phyloP scores from a whole-genome alignment of 2,797 vertebrate species.

The Avahi laniger region DNA sequence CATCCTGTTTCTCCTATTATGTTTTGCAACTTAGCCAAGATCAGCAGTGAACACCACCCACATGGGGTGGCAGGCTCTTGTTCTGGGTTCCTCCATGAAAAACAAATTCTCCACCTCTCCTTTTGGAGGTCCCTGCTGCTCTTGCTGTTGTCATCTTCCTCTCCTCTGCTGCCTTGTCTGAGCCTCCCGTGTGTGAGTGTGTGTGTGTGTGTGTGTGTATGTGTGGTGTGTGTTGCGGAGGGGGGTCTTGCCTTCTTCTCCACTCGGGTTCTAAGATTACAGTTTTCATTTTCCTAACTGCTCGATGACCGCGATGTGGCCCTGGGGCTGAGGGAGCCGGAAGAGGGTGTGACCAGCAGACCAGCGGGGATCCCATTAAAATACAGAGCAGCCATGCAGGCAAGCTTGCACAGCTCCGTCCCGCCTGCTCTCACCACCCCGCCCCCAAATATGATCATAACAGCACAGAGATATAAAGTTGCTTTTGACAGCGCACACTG shows the following conservation, averaged over 20 bases:
- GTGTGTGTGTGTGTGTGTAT: not conserved
- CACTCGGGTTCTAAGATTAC: constrained; percentile 64
- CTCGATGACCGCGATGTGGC: constrained; percentile 58
- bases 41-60: not conserved
- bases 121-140: not conserved
- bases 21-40: not conserved
- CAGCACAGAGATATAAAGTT: constrained; percentile 67
- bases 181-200: not conserved
- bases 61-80: not conserved
- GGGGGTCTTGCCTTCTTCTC: constrained; percentile 29
- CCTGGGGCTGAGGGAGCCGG: not conserved
- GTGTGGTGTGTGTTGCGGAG: not conserved
- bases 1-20: not conserved
- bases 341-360: constrained; percentile 60
- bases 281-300: constrained; percentile 70
- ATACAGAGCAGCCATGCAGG: constrained; percentile 52
- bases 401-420: constrained; percentile 49
- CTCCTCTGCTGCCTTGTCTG: constrained; percentile 14
- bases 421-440: not conserved
- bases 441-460: constrained; percentile 65
- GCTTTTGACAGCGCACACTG: constrained; percentile 64
- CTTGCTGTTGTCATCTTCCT: not conserved
- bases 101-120: not conserved
- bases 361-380: constrained; percentile 72
- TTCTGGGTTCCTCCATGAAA: not conserved